phyloP scores from a whole-genome alignment of 2,888 invertebrate genomes.

The Epistrophe eligans region DNA sequence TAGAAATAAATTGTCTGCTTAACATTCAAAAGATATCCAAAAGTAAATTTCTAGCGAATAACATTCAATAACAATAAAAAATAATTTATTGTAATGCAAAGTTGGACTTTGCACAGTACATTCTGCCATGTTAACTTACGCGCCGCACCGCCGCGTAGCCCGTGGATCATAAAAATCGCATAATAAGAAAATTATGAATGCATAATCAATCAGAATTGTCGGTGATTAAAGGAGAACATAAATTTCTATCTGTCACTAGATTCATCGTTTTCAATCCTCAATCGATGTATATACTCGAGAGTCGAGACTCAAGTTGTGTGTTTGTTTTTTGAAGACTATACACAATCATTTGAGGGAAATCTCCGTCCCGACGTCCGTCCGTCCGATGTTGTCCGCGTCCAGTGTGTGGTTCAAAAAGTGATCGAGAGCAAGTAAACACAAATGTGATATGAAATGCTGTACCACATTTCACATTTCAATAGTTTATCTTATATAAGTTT shows the following conservation, averaged over 20 bases:
- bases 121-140: slow-evolving; percentile 4
- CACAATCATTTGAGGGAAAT: not conserved
- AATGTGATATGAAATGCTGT: slow-evolving; percentile 29
- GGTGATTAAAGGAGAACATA: slow-evolving; percentile 78
- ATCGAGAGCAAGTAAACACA: slow-evolving; percentile 19
- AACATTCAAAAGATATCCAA: slow-evolving; percentile 29
- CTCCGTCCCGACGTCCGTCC: not conserved
- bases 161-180: slow-evolving; percentile 76
- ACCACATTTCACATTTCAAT: slow-evolving; percentile 56
- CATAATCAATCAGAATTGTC: slow-evolving; percentile 79
- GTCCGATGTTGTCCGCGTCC: not conserved
- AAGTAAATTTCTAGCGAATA: slow-evolving; percentile 16
- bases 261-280: slow-evolving; percentile 64
- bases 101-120: slow-evolving; percentile 52
- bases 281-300: slow-evolving; percentile 33
- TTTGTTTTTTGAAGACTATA: slow-evolving; percentile 8
- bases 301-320: slow-evolving; percentile 28
- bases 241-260: slow-evolving; percentile 77
- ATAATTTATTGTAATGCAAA: slow-evolving; percentile 27
- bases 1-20: not conserved
- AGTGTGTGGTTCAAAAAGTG: not conserved
- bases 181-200: slow-evolving; percentile 78
- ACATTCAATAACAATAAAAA: slow-evolving; percentile 6
- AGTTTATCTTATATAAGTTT: slow-evolving; percentile 25
- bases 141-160: slow-evolving; percentile 12